Evolutionary conservation across 30 jellyfish, hydroid and myxozoan genomes (phyloP), one percentile per base, ranked within the genome.

Genomic region (Pseudorhiza aurosa): DNA sequence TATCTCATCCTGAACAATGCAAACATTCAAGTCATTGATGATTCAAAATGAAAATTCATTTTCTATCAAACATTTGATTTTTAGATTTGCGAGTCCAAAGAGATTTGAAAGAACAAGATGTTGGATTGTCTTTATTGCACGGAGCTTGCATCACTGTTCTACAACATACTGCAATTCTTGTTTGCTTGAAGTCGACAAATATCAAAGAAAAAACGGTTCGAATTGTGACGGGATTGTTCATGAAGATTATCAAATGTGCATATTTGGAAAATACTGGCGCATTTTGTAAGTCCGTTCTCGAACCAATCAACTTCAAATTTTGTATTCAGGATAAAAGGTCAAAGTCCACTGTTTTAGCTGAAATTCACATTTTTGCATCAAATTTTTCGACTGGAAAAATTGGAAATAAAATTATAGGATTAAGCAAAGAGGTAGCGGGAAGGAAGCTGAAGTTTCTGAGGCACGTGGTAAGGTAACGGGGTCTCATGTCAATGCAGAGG

Each of bases 71-170:
- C 10, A 39, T 39, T 39, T 39, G 12, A 39, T 53, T 53, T 2
- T 17, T 53, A 53, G 67, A 53, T 17, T 1, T 53, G 12, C 4
- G 22, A 2, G 14, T 17, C 8, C 67, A 53, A 53, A 17, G 67
- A 53, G 87, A 73, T 31, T 9, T 57, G 22, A 57, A 73, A 17
- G 87, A 73, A 19, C 65, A 57, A 8, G 77, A 73, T 46, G 44
- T 36, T 21, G 87, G 72, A 14, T 30, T 77, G 89, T 12, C 53
- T 0, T 68, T 77, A 15, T 67, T 77, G 53, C 89, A 77, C 22
- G 81, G 77, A 60, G 77, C 89, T 62, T 77, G 89, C 82, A 62
- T 77, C 73, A 77, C 79, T n/a, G 71, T 77, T 29, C 74, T 77
- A 32, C 89, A 77, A 65, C 89, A 77, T 39, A 62, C 89, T 8